Base-by-base conservation (phyloP, 53 echinoderm and acorn worm genomes). In the Arbacia lixula region DNA sequence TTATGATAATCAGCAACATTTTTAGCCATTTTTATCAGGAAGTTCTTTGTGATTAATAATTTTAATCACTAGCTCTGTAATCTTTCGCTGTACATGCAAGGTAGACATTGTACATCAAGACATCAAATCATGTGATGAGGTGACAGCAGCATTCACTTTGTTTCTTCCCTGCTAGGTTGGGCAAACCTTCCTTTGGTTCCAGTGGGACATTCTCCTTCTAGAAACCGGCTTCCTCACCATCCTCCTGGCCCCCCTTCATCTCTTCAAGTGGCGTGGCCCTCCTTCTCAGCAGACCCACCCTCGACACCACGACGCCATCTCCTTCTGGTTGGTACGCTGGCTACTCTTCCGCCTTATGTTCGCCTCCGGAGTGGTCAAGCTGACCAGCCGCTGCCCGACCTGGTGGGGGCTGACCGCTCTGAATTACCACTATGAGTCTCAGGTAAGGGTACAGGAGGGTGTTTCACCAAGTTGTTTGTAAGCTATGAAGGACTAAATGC, bases 371-470 rank as follows among this genome's bases (percentile, higher is more conserved):
- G 86, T 97, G 57, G 98, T 97, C 30, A 97, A 97, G 56, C 85
- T 97, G 61, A 97, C 94, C 66, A 94, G 92, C 28, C 41, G 50
- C n/a, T 97, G 98, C 58, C 98, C 94, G 0, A 97, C 98, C 9
- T 97, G 98, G 98, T 97, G 98, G 98, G 94, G 90, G 2, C 87
- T 97, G 72, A 97, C 98, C 0, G 98, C 98, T 1, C 90, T 97
- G 6, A 90, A 94, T 67, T 97, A 91, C 68, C 98, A 97, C 63
- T 97, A 97, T 73, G 98, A 97, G 75, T 85, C 90, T 12, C 98
- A 94, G 94, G 94, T 97, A 60, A 63, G 60, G n/a, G n/a, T n/a
- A n/a, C n/a, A n/a, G n/a, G n/a, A n/a, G n/a, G n/a, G n/a, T n/a
- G n/a, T n/a, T n/a, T n/a, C n/a, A n/a, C n/a, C n/a, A n/a, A n/a